Conservation (phyloP, 2,888 invertebrate species). For the Chesias legatella region DNA sequence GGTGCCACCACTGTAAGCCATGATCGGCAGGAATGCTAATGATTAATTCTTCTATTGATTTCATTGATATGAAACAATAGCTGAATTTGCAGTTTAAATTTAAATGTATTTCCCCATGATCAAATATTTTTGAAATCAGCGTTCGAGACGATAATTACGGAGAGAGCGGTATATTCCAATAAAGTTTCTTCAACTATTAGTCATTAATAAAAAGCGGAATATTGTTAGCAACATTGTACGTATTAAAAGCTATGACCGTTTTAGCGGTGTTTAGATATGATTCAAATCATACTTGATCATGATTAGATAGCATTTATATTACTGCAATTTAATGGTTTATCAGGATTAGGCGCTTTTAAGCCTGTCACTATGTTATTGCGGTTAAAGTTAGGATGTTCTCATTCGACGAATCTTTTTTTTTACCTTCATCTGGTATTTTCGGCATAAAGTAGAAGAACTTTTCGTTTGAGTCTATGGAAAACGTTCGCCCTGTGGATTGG, state of each 20-base stretch:
- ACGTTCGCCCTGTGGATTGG: slow-evolving; percentile 74
- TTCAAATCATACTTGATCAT: slow-evolving; percentile 43
- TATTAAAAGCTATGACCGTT: slow-evolving; percentile 17
- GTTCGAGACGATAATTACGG: too few relatives aligned
- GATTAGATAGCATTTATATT: slow-evolving; percentile 48
- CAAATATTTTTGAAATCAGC: slow-evolving; percentile 21
- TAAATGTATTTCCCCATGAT: slow-evolving; percentile 32
- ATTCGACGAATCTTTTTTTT: slow-evolving; percentile 60
- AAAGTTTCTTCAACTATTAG: slow-evolving; percentile 3
- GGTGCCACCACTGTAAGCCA: slow-evolving; percentile 37
- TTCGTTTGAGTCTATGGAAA: slow-evolving; percentile 73
- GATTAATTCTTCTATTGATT: slow-evolving; percentile 37
- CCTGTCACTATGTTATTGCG: slow-evolving; percentile 71
- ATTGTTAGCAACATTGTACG: slow-evolving; percentile 23
- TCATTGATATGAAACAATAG: slow-evolving; percentile 33
- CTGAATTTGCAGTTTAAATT: slow-evolving; percentile 19
- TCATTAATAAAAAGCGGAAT: slow-evolving; percentile 20
- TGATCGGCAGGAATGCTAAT: slow-evolving; percentile 50
- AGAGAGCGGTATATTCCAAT: not conserved
- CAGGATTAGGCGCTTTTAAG: slow-evolving; percentile 72
- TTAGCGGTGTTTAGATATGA: slow-evolving; percentile 21
- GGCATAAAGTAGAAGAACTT: slow-evolving; percentile 73
- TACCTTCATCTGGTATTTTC: slow-evolving; percentile 74
- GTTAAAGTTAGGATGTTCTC: slow-evolving; percentile 68
- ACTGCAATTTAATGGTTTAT: slow-evolving; percentile 45